Conservation (phyloP, 2,113 vertebrate genomes). For the Campylomormyrus tamandua region DNA sequence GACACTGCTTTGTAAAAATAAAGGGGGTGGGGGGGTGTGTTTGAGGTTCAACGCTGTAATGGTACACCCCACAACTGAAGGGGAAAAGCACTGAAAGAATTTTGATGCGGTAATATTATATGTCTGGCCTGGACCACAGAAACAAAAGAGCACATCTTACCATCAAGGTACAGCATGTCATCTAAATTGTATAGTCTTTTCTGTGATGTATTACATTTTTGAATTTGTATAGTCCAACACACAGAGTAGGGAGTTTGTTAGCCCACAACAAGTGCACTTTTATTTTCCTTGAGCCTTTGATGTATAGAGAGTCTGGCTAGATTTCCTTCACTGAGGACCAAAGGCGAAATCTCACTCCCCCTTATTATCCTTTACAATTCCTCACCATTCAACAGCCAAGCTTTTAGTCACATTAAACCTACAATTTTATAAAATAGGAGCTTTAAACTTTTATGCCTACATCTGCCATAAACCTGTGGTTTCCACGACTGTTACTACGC, state of each 20-base stretch:
- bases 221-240: slow-evolving; percentile 59
- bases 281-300: slow-evolving; percentile 65
- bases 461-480: background rate
- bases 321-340: slow-evolving; percentile 60
- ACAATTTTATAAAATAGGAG: slow-evolving; percentile 49
- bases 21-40: slow-evolving; percentile 33
- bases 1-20: slow-evolving; percentile 63
- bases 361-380: slow-evolving; percentile 64
- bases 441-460: slow-evolving; percentile 26
- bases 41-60: slow-evolving; percentile 52
- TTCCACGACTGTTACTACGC: background rate
- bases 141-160: slow-evolving; percentile 64
- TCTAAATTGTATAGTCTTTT: slow-evolving; percentile 65
- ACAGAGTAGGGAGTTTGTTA: slow-evolving; percentile 73
- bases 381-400: slow-evolving; percentile 52
- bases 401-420: slow-evolving; percentile 63
- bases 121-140: slow-evolving; percentile 57
- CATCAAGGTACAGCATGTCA: slow-evolving; percentile 66
- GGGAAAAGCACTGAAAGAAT: slow-evolving; percentile 62
- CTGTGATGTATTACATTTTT: slow-evolving; percentile 65
- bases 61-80: slow-evolving; percentile 57
- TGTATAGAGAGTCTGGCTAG: slow-evolving; percentile 64
- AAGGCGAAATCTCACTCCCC: slow-evolving; percentile 64
- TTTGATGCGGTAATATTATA: slow-evolving; percentile 72
- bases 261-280: slow-evolving; percentile 68